phyloP scores from a whole-genome alignment of 2,113 vertebrate genomes.

The Natator depressus region DNA sequence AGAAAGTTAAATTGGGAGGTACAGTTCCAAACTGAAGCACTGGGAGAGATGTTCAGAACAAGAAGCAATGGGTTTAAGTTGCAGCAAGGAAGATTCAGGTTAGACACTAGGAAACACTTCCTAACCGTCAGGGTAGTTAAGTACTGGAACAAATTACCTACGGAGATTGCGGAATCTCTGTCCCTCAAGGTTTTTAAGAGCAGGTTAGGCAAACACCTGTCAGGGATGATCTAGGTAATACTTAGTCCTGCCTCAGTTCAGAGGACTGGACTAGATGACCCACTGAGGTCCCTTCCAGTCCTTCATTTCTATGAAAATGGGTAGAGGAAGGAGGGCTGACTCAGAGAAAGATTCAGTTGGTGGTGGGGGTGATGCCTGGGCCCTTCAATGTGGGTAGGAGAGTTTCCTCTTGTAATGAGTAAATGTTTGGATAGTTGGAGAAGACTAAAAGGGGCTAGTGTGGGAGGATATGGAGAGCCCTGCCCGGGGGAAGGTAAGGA shows the following conservation, averaged over 20 bases:
- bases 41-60: too few species aligned
- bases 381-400: not conserved
- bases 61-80: too few species aligned
- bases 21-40: too few species aligned
- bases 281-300: not conserved
- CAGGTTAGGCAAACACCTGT: not conserved
- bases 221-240: not conserved
- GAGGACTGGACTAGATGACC: not conserved
- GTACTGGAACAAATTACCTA: not conserved
- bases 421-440: not conserved
- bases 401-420: not conserved
- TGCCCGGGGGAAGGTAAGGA: not conserved
- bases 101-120: not conserved
- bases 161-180: not conserved
- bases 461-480: not conserved
- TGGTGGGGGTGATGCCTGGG: not conserved
- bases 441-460: not conserved
- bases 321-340: not conserved
- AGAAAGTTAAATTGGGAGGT: too few species aligned
- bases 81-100: too few species aligned
- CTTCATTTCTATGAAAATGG: not conserved
- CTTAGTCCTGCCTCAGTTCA: not conserved
- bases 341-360: not conserved
- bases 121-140: not conserved
- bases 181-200: not conserved